Percentiles rank a stretch among this genome's conserved stretches.
Evolutionary conservation across 1,140 invertebrate species (phyloP).

Genomic region (Caenorhabditis brenneri): DNA sequence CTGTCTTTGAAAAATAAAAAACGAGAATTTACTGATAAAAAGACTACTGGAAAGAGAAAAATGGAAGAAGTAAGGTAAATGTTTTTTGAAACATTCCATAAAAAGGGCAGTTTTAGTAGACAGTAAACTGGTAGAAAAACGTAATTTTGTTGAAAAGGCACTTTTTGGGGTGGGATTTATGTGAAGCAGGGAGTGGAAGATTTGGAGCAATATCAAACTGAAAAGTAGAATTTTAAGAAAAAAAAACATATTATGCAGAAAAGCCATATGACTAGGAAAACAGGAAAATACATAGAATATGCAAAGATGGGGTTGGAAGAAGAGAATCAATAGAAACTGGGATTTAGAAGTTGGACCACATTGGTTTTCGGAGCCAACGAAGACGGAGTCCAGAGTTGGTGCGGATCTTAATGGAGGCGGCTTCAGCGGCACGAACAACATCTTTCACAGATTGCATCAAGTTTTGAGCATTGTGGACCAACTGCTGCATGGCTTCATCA

Average conservation of each 20-base stretch:
- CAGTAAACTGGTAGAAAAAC: constrained; percentile 19
- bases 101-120: constrained; percentile 14
- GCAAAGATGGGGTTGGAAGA: background rate
- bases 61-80: background rate
- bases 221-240: background rate
- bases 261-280: constrained; percentile 11
- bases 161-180: constrained; percentile 24
- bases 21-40: background rate
- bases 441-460: constrained; percentile 99
- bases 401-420: constrained; percentile 96
- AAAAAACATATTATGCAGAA: constrained; percentile 3
- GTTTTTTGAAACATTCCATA: background rate
- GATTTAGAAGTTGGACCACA: constrained; percentile 71
- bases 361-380: constrained; percentile 70
- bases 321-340: constrained; percentile 37
- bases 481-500: constrained; percentile 98
- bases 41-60: constrained; percentile 16
- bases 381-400: constrained; percentile 77
- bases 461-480: constrained; percentile 98
- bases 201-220: constrained; percentile 27
- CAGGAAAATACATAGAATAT: constrained; percentile 42
- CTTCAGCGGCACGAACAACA: constrained; percentile 95
- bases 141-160: constrained; percentile 32
- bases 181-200: background rate
- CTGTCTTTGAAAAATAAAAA: background rate